Evolutionary conservation across 2,113 vertebrate species (phyloP).

Genomic region (Halichoerus grypus): DNA sequence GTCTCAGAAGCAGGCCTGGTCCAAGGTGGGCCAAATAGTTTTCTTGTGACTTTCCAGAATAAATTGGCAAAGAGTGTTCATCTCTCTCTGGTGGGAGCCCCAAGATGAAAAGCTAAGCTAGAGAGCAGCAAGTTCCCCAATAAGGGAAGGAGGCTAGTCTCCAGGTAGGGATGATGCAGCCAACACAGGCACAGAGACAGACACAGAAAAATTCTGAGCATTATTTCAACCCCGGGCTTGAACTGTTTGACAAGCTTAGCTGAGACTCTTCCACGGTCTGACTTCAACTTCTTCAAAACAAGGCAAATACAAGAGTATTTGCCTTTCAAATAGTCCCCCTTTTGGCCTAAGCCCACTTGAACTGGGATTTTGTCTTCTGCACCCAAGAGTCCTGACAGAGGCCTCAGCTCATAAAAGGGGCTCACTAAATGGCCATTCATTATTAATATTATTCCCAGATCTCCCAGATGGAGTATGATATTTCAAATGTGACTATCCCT

Average conservation of each 20-base stretch:
- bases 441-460: not conserved
- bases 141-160: not conserved
- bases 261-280: not conserved
- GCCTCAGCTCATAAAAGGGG: not conserved
- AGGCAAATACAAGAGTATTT: too few species aligned
- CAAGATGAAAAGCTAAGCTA: not conserved
- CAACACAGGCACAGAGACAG: not conserved
- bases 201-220: not conserved
- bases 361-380: not conserved
- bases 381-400: not conserved
- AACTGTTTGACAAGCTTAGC: not conserved
- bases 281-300: conserved; percentile 44
- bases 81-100: not conserved
- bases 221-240: not conserved
- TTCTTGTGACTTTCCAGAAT: conserved; percentile 34
- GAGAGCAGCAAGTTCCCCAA: not conserved
- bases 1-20: not conserved
- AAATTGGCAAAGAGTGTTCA: not conserved
- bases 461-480: not conserved
- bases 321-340: not conserved
- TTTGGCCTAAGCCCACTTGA: not conserved
- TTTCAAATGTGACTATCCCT: not conserved
- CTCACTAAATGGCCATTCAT: not conserved
- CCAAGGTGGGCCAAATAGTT: not conserved
- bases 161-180: not conserved